These are phyloP conservation scores for Heteractis magnifica DNA, from an alignment of 92 coral and sea anemone genomes.

Conservation along the genomic window DNA sequence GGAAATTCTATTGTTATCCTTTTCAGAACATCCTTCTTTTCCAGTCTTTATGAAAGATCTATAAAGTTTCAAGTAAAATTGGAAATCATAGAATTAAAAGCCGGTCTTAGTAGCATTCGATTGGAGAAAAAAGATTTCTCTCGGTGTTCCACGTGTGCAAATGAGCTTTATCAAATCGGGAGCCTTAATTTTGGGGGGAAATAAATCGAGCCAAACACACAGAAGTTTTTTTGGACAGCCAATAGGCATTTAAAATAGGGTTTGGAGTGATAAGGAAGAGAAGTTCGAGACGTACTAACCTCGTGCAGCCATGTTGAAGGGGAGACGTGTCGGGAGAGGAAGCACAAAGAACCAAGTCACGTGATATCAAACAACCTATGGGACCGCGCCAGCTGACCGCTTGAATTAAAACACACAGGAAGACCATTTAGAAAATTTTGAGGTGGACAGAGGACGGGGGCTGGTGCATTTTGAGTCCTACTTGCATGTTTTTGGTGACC, in stretches of 20 bases:
- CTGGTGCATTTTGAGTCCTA: no score
- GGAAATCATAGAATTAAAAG: background rate
- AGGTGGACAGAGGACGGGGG: no score
- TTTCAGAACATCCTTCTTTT: background rate
- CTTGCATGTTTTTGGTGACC: no score
- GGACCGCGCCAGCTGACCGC: slow-evolving; percentile 33
- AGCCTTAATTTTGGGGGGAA: background rate
- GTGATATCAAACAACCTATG: slow-evolving; percentile 44
- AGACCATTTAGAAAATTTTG: slow-evolving; percentile 1
- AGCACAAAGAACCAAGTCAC: slow-evolving; percentile 63
- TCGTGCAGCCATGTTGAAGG: slow-evolving; percentile 98
- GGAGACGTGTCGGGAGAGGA: slow-evolving; percentile 95
- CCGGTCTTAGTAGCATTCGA: slow-evolving; percentile 3
- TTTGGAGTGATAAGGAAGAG: background rate
- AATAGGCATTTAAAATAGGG: background rate
- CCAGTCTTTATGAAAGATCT: background rate
- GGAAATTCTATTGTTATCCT: background rate
- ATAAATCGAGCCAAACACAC: background rate
- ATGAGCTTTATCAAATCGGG: background rate
- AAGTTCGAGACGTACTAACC: slow-evolving; percentile 49
- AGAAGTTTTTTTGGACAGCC: background rate
- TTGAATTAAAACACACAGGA: slow-evolving; percentile 19
- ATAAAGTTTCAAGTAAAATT: background rate
- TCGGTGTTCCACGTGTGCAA: slow-evolving; percentile 30
- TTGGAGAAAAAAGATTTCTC: background rate